A percentile compares a stretch with the other conserved stretches of the same genome.
phyloP scores from a whole-genome alignment of 2,113 vertebrate genomes.

The Alces alces region DNA sequence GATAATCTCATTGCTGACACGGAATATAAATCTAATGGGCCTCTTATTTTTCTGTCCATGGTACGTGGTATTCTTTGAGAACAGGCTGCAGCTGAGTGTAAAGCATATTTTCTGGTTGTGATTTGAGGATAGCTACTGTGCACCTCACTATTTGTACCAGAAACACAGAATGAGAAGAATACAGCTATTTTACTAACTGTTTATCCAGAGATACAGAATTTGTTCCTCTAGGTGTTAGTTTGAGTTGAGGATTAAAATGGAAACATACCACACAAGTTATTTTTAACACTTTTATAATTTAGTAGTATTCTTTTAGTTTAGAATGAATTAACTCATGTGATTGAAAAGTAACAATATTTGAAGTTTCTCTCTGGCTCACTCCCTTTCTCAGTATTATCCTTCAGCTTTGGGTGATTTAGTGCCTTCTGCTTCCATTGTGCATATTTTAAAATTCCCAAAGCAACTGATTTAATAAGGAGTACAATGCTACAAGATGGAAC shows the following conservation, averaged over 20 bases:
- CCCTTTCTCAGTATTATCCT: background rate
- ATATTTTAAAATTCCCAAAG: background rate
- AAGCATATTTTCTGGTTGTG: conserved; percentile 12
- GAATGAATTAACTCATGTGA: conserved; percentile 64
- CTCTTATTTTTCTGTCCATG: conserved; percentile 67
- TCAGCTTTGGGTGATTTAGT: background rate
- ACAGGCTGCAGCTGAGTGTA: conserved; percentile 36
- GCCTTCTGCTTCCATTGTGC: background rate
- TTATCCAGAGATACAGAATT: conserved; percentile 33
- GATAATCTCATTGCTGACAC: conserved; percentile 3
- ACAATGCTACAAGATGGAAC: background rate
- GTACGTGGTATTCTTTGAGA: conserved; percentile 57
- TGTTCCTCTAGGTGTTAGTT: conserved; percentile 57
- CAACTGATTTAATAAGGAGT: background rate
- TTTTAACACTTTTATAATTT: background rate
- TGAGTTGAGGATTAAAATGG: conserved; percentile 71
- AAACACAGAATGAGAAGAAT: conserved; percentile 63
- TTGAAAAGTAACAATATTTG: conserved; percentile 44
- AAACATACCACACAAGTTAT: background rate
- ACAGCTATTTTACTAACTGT: conserved; percentile 62
- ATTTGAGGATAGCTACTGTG: conserved; percentile 2
- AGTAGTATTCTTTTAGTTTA: conserved; percentile 63
- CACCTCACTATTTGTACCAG: conserved; percentile 37
- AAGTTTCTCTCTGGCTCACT: background rate
- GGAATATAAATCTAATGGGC: conserved; percentile 66